Base-by-base conservation (phyloP, 2,888 invertebrate species). In the Pachliopta kotzebuea region DNA sequence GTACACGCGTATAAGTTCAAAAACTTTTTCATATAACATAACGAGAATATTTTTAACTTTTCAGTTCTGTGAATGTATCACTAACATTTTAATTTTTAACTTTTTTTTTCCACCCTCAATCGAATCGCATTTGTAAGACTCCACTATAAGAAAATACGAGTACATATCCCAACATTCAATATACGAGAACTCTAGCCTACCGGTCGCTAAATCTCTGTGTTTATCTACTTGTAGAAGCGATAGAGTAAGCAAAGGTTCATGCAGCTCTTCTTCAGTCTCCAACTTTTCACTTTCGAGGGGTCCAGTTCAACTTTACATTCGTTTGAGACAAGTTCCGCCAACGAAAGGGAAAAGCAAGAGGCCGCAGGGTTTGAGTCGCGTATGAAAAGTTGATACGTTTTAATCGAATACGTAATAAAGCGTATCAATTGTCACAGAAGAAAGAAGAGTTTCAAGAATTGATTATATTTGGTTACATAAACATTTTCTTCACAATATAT, bases 31-130 rank as follows among this genome's bases (percentile, higher is more conserved):
- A 86, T 88, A 88, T 83, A 90, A 89, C 84, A 83, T 88, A 91
- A 91, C 90, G 87, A 90, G 85, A 87, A 88, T 86, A 88, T 85
- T 81, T 81, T 84, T 79, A 88, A 85, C 87, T 87, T 85, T 87
- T 92, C 92, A 92, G 92, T 92, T 89, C 92, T 90, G 92, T 92
- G 91, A 91, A 87, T 88, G 75, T 78, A 81, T 91, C 92, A 92
- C 92, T 89, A 90, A 90, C 88, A 83, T 83, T 83, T 79, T 8
- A 20, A 49, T 49, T 49, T 49, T 49, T 49, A 42, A 8, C 20
- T 49, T 37, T 37, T 3, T 37, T 37, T 76, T 78, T 71, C 69
- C 65, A n/a, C 69, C 68, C 31, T 72, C 71, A 80, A 81, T 80
- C 76, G 77, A 81, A 81, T 78, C 77, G 77, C 76, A 79, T 82